Percentiles rank a stretch among this genome's conserved stretches.
These are phyloP conservation scores for Battus philenor DNA, from an alignment of 1,140 invertebrate species.

Conservation along the genomic window DNA sequence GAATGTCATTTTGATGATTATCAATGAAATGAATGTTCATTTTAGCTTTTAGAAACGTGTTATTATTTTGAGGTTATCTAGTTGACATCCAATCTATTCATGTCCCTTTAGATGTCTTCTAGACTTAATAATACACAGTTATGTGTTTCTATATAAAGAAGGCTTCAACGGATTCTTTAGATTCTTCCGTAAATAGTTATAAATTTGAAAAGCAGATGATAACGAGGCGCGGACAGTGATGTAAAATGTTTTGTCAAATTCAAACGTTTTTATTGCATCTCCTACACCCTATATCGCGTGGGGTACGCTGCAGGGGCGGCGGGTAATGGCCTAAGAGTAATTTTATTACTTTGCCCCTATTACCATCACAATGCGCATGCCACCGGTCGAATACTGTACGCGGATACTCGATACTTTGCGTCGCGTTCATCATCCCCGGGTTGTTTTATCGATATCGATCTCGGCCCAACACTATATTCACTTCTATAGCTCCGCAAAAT, in stretches of 20 bases:
- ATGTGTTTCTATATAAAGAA: too few relatives aligned
- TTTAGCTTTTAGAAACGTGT: too few relatives aligned
- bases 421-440: constrained; percentile 38
- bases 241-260: constrained; percentile 45
- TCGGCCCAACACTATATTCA: too few relatives aligned
- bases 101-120: too few relatives aligned
- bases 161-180: too few relatives aligned
- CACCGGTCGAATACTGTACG: constrained; percentile 55
- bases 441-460: constrained; percentile 39
- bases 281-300: constrained; percentile 53
- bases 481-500: too few relatives aligned
- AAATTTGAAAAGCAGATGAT: constrained; percentile 38
- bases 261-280: constrained; percentile 49
- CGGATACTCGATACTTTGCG: constrained; percentile 42
- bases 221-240: constrained; percentile 39
- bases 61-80: too few relatives aligned
- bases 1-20: too few relatives aligned
- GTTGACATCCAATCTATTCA: too few relatives aligned
- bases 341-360: constrained; percentile 75
- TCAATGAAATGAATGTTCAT: too few relatives aligned
- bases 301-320: constrained; percentile 42
- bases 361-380: constrained; percentile 69
- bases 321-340: constrained; percentile 74
- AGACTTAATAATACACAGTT: too few relatives aligned
- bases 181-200: too few relatives aligned